Evolutionary conservation across 2,888 invertebrate species (phyloP), one percentile per base, ranked within the genome.

Genomic region (Epinotia bilunana): DNA sequence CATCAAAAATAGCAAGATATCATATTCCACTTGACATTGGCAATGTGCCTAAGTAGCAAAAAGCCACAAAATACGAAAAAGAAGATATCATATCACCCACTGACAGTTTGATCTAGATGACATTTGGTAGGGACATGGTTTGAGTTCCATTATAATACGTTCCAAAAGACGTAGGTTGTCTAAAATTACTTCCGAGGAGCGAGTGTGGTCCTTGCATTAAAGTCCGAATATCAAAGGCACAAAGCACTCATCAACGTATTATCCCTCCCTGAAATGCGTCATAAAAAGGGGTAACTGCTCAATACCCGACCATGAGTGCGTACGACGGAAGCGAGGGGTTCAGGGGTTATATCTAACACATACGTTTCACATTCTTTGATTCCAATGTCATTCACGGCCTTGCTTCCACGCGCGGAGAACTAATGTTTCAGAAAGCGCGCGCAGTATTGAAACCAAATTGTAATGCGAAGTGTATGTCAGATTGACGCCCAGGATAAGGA

Each of bases 171-270:
- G 23, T 28, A 28, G 23, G 53, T 53, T 6, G 16, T 7, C 16
- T 49, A 49, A 49, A 13, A 5, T 16, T 53, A 53, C 53, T 53
- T 53, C 53, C 53, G 28, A 33, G 33, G 28, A 33, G n/a, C n/a
- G 33, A 33, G n/a, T 61, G 6, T n/a, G 33, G 20, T 9, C 6
- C 33, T 49, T 49, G 6, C 13, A 49, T 49, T 13, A 12, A 49
- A 49, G 49, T 13, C 16, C 49, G 3, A 49, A 49, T 16, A 1
- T 16, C 53, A 53, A 53, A 53, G 60, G 28, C 16, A 3, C 33
- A 33, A 61, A 33, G n/a, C 11, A 61, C 61, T 61, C 61, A 33
- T 33, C 61, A 61, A 61, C 9, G 61, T 61, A 46, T 63, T 13
- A 63, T 43, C 18, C 12, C 18, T 20, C 20, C 12, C 39, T 62